phyloP scores from a whole-genome alignment of 2,113 vertebrate genomes.

The Miniopterus natalensis region DNA sequence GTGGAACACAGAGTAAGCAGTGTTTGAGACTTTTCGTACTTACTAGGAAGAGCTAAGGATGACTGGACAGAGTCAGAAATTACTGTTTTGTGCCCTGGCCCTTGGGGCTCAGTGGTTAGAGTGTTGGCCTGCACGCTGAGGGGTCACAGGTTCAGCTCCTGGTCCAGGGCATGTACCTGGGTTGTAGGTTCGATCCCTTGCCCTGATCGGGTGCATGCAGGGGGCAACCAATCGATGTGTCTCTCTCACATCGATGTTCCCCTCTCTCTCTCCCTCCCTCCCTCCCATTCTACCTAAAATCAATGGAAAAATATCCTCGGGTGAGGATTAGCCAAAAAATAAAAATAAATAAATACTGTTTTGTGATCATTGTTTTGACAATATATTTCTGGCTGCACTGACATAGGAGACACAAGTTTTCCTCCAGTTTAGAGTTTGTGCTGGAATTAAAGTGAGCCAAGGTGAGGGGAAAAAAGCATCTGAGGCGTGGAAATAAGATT shows the following conservation, averaged over 20 bases:
- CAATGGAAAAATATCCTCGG: too few species aligned
- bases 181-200: too few species aligned
- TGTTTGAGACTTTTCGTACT: background rate
- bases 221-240: too few species aligned
- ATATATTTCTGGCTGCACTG: background rate
- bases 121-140: too few species aligned
- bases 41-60: background rate
- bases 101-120: too few species aligned
- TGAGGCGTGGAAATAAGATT: background rate
- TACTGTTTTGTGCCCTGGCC: background rate
- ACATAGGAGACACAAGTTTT: background rate
- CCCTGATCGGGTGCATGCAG: too few species aligned
- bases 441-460: conserved; percentile 22
- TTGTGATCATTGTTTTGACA: conserved; percentile 29
- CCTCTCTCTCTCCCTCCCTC: too few species aligned
- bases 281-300: too few species aligned
- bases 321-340: too few species aligned
- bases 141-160: too few species aligned
- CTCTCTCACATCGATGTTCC: too few species aligned
- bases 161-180: too few species aligned
- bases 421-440: background rate
- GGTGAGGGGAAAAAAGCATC: background rate
- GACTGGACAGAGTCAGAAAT: background rate
- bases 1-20: background rate
- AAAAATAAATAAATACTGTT: background rate